Conservation (phyloP, 2,797 vertebrate genomes). For the Synaphobranchus kaupii region DNA sequence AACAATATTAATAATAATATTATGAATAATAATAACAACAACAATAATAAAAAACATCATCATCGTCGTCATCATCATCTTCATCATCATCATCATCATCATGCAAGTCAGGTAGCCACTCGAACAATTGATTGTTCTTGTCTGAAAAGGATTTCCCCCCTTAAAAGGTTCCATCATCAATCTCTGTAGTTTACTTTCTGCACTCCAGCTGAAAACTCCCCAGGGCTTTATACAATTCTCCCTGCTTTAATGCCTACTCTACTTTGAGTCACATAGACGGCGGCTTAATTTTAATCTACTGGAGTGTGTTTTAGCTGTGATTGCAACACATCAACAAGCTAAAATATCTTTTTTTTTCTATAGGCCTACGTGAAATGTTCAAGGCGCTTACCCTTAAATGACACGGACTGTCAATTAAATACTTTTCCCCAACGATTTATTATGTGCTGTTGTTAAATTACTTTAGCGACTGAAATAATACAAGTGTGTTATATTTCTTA, state of each 20-base stretch:
- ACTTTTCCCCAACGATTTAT: slow-evolving; percentile 27
- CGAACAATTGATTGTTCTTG: slow-evolving; percentile 52
- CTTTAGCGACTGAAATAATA: not conserved
- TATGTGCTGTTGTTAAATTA: not conserved
- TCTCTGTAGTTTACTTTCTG: slow-evolving; percentile 76
- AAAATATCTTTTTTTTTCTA: slow-evolving; percentile 59
- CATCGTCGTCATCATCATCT: slow-evolving; percentile 24
- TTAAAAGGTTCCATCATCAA: slow-evolving; percentile 70
- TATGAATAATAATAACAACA: slow-evolving; percentile 25
- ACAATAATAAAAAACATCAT: slow-evolving; percentile 29
- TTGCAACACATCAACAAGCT: slow-evolving; percentile 75
- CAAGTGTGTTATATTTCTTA: not conserved
- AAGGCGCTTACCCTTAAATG: slow-evolving; percentile 60
- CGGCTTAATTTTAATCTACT: slow-evolving; percentile 74
- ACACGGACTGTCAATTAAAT: slow-evolving; percentile 61
- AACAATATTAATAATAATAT: slow-evolving; percentile 26
- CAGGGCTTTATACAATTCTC: slow-evolving; percentile 75
- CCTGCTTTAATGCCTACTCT: slow-evolving; percentile 73
- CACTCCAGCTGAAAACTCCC: slow-evolving; percentile 73
- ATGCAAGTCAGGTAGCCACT: slow-evolving; percentile 54
- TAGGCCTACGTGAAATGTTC: slow-evolving; percentile 53
- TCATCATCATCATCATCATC: slow-evolving; percentile 24
- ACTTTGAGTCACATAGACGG: slow-evolving; percentile 54
- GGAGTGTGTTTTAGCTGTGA: slow-evolving; percentile 70
- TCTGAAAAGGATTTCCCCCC: slow-evolving; percentile 43